phyloP scores from a whole-genome alignment of 1,140 invertebrate species.

The Yoshiicerus persimilis region DNA sequence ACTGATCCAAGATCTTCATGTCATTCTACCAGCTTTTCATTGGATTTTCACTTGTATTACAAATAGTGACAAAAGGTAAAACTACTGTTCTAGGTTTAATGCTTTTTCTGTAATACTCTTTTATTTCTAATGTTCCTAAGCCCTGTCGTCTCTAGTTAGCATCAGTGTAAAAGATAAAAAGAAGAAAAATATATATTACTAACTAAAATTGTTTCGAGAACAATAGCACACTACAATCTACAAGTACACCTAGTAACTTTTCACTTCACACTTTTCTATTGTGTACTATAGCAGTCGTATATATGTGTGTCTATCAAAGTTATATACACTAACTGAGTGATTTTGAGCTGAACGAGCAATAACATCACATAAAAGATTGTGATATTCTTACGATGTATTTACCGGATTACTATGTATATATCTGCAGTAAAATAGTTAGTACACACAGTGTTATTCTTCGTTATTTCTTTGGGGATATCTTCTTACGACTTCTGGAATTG shows the following conservation, averaged over 20 bases:
- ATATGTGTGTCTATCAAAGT: not conserved
- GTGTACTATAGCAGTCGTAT: not conserved
- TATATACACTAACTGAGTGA: not conserved
- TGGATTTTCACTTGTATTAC: not conserved
- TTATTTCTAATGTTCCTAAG: not conserved
- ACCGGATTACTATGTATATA: not conserved
- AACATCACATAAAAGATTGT: not conserved
- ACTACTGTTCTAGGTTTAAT: not conserved
- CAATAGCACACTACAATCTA: too few relatives aligned
- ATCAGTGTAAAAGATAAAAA: not conserved
- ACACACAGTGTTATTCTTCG: not conserved
- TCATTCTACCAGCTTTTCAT: not conserved
- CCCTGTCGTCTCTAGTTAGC: not conserved
- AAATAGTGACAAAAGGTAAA: not conserved
- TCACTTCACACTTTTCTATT: not conserved
- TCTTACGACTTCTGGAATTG: not conserved
- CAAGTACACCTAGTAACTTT: not conserved
- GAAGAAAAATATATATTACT: not conserved
- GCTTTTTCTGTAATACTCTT: not conserved
- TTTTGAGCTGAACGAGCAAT: not conserved
- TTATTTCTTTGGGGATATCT: not conserved
- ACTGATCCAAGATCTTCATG: not conserved
- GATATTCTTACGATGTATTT: not conserved
- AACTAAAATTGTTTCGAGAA: not conserved
- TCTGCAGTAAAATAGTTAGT: not conserved